phyloP scores from a whole-genome alignment of 2,888 invertebrate species.

The Heteromyza rotundicornis region DNA sequence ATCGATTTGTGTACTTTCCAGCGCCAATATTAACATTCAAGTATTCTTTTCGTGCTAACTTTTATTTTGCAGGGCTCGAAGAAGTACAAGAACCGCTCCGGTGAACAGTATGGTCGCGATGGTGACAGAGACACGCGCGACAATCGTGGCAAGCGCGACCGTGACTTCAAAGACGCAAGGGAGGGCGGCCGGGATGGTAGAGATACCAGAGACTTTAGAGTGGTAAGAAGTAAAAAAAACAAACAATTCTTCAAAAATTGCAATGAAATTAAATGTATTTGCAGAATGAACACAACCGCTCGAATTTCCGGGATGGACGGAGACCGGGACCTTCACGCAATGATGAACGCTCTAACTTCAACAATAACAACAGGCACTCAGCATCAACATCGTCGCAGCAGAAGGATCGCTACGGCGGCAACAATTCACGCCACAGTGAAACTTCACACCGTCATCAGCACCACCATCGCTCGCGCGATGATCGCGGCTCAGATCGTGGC shows the following conservation, averaged over 20 bases:
- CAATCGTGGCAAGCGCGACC: constrained; percentile 22
- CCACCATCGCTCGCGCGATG: constrained; percentile 40
- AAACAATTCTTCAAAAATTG: background rate
- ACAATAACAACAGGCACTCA: constrained; percentile 24
- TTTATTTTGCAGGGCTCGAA: constrained; percentile 33
- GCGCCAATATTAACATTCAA: too few relatives aligned
- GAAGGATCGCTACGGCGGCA: constrained; percentile 25
- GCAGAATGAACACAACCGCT: too few relatives aligned
- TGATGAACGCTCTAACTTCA: constrained; percentile 38
- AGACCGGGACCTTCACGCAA: too few relatives aligned
- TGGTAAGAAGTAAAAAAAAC: background rate
- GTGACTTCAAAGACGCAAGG: constrained; percentile 21
- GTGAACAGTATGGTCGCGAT: constrained; percentile 16
- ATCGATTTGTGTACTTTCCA: constrained; percentile 29
- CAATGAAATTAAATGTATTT: too few relatives aligned
- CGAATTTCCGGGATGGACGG: too few relatives aligned
- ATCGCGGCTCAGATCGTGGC: constrained; percentile 37
- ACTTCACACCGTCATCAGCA: constrained; percentile 18
- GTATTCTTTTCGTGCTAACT: too few relatives aligned
- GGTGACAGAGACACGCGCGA: background rate
- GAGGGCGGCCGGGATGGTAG: constrained; percentile 17
- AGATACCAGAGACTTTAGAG: constrained; percentile 11
- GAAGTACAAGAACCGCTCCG: constrained; percentile 26
- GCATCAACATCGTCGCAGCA: constrained; percentile 18
- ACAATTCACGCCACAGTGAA: constrained; percentile 33